These are phyloP conservation scores for Misgurnus mizolepis DNA, from an alignment of 2,113 vertebrate genomes.

Conservation along the genomic window DNA sequence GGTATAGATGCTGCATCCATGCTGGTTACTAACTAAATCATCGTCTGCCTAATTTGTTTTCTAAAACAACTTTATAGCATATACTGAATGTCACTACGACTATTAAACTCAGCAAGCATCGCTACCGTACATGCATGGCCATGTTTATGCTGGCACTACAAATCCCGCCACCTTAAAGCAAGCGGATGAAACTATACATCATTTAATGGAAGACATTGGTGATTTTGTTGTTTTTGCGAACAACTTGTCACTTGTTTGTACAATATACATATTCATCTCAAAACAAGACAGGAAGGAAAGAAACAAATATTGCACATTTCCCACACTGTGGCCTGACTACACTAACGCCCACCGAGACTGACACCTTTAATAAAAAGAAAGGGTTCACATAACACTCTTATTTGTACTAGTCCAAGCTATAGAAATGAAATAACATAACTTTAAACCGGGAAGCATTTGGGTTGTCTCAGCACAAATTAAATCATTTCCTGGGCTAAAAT, in stretches of 20 bases:
- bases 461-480: neutral
- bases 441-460: neutral
- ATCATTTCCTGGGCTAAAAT: neutral
- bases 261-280: slow-evolving; percentile 90
- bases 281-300: slow-evolving; percentile 72
- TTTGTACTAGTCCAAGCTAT: neutral
- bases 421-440: neutral
- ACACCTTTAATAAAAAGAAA: neutral
- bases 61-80: slow-evolving; percentile 50
- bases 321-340: slow-evolving; percentile 57
- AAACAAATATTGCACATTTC: slow-evolving; percentile 91
- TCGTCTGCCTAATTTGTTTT: slow-evolving; percentile 34
- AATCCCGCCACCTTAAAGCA: slow-evolving; percentile 86
- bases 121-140: slow-evolving; percentile 95
- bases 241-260: slow-evolving; percentile 99
- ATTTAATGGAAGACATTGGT: slow-evolving; percentile 99
- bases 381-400: slow-evolving; percentile 1
- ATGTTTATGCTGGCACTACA: slow-evolving; percentile 86
- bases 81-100: slow-evolving; percentile 62
- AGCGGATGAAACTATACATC: slow-evolving; percentile 99
- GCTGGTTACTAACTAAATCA: slow-evolving; percentile 42
- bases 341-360: neutral
- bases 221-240: slow-evolving; percentile 99
- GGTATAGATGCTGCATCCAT: slow-evolving; percentile 45
- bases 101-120: slow-evolving; percentile 81